A percentile compares a stretch with the other conserved stretches of the same genome.
Conservation (phyloP, 2,888 invertebrate species). For the Drosophila anomelani region DNA sequence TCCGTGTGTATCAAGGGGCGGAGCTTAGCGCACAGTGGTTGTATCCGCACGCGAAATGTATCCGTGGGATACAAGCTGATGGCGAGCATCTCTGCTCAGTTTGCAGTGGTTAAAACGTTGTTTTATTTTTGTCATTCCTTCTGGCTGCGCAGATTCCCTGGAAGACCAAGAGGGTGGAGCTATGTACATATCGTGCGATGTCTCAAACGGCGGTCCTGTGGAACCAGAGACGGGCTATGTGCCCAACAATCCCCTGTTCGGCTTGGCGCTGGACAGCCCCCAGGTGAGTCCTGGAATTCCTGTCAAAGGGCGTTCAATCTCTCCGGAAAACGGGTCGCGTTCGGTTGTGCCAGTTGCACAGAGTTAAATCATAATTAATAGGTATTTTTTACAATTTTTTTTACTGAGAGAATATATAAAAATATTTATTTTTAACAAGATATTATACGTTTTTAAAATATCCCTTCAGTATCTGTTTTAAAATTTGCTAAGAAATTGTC, state of each 20-base stretch:
- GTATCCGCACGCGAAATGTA: slow-evolving; percentile 40
- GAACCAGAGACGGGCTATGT: slow-evolving; percentile 85
- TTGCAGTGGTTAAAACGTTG: slow-evolving; percentile 38
- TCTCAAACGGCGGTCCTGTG: slow-evolving; percentile 85
- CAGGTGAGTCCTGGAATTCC: slow-evolving; percentile 80
- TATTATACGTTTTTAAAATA: neutral
- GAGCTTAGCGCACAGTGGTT: slow-evolving; percentile 75
- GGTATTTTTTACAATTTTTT: neutral
- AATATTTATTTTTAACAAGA: too few species aligned
- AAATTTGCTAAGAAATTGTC: neutral
- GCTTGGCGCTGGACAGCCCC: slow-evolving; percentile 85
- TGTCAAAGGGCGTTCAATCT: slow-evolving; percentile 11
- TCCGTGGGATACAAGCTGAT: slow-evolving; percentile 19
- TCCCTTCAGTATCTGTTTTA: neutral
- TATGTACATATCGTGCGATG: slow-evolving; percentile 86
- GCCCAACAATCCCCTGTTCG: slow-evolving; percentile 85
- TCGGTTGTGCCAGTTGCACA: slow-evolving; percentile 18
- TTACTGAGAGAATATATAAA: too few species aligned
- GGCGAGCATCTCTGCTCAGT: slow-evolving; percentile 25
- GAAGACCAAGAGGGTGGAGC: slow-evolving; percentile 86
- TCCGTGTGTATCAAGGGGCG: slow-evolving; percentile 56
- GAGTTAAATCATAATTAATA: neutral
- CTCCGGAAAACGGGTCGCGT: slow-evolving; percentile 21
- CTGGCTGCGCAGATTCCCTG: slow-evolving; percentile 84
- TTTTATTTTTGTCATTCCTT: slow-evolving; percentile 15